These are phyloP conservation scores for Pelodytes ibericus DNA, from an alignment of 2,797 vertebrate species.

Conservation along the genomic window DNA sequence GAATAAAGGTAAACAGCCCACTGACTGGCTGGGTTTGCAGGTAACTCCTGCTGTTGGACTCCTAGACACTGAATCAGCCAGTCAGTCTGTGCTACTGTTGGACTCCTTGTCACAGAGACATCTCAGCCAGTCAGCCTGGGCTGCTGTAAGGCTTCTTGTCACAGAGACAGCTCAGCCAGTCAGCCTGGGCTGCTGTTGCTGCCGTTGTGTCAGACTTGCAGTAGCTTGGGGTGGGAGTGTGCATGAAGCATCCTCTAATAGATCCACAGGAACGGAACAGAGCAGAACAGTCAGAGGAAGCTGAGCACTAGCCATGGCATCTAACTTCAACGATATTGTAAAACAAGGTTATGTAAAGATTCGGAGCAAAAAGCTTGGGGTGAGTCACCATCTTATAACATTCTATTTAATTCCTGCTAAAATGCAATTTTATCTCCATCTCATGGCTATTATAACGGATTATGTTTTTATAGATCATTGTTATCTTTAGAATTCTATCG, in stretches of 20 bases:
- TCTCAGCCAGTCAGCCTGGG: conserved; percentile 27
- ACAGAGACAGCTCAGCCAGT: conserved; percentile 45
- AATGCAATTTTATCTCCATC: not conserved
- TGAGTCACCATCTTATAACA: conserved; percentile 18
- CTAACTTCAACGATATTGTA: conserved; percentile 98
- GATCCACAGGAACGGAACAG: conserved; percentile 13
- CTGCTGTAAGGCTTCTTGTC: conserved; percentile 35
- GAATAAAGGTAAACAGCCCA: conserved; percentile 33
- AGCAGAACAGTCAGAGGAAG: conserved; percentile 23
- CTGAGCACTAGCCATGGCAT: conserved; percentile 84
- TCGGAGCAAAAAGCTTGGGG: conserved; percentile 98
- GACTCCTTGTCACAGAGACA: conserved; percentile 42
- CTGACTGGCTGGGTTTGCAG: conserved; percentile 52
- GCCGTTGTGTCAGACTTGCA: conserved; percentile 38
- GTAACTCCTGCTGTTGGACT: conserved; percentile 45
- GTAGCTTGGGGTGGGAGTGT: conserved; percentile 39
- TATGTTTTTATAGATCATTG: not conserved
- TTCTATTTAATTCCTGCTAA: not conserved
- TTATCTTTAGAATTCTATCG: not conserved
- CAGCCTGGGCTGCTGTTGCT: conserved; percentile 28
- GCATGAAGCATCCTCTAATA: conserved; percentile 41
- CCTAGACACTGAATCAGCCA: conserved; percentile 27
- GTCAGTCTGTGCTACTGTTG: conserved; percentile 18
- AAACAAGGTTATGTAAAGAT: conserved; percentile 98
- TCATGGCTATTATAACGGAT: not conserved